Conservation (phyloP, 2,888 invertebrate species). For the Pardosa pseudoannulata region DNA sequence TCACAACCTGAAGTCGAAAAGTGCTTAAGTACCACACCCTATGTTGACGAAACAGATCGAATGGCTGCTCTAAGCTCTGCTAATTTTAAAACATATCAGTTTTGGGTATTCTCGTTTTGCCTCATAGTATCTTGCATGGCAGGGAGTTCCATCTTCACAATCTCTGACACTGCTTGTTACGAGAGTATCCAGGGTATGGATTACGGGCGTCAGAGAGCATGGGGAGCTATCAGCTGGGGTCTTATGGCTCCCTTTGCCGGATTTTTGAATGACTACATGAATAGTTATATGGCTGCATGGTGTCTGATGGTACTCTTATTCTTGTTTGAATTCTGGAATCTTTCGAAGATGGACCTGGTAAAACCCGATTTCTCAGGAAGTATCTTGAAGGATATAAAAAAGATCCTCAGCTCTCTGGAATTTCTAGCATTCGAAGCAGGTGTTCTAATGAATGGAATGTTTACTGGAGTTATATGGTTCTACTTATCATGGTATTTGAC, state of each 20-base stretch:
- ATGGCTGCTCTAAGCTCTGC: neutral
- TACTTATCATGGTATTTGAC: conserved; percentile 29
- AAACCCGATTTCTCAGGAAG: conserved; percentile 31
- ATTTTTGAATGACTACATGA: conserved; percentile 32
- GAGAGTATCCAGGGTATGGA: conserved; percentile 47
- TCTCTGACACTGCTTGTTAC: conserved; percentile 72
- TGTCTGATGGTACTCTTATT: conserved; percentile 13
- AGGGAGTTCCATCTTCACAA: conserved; percentile 54
- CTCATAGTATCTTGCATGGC: conserved; percentile 41
- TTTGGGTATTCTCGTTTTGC: conserved; percentile 55
- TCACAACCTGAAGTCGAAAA: too few species aligned
- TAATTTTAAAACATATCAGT: conserved; percentile 37
- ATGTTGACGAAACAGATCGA: too few species aligned
- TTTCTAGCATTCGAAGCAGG: conserved; percentile 23
- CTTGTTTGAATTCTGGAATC: conserved; percentile 17
- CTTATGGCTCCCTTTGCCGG: conserved; percentile 35
- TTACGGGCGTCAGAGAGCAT: conserved; percentile 71
- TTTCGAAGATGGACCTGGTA: conserved; percentile 26
- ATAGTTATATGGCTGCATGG: neutral
- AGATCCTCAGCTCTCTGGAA: conserved; percentile 25
- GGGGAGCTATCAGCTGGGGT: conserved; percentile 72
- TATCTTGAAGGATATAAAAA: conserved; percentile 31
- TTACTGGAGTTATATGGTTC: conserved; percentile 25
- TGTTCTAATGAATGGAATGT: conserved; percentile 39
- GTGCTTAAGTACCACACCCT: too few species aligned